phyloP scores from a whole-genome alignment of 2,113 vertebrate genomes.

The Arizona elegans region DNA sequence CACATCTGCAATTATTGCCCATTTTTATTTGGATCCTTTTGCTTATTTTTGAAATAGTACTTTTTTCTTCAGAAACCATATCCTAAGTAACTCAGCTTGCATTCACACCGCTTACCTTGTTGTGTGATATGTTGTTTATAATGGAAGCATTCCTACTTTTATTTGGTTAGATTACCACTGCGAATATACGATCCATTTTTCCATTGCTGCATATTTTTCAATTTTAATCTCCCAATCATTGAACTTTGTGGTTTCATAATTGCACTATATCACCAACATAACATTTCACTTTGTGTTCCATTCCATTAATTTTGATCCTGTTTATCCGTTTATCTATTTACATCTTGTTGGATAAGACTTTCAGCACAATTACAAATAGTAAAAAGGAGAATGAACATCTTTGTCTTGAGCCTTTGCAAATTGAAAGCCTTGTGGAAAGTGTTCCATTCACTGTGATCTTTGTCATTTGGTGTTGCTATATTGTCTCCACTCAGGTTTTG shows the following conservation, averaged over 20 bases:
- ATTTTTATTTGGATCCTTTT: not conserved
- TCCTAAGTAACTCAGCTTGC: not conserved
- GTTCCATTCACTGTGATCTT: not conserved
- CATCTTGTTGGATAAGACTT: not conserved
- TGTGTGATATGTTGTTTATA: not conserved
- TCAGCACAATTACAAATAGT: not conserved
- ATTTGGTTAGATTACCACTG: not conserved
- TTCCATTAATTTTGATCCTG: not conserved
- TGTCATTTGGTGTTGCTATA: not conserved
- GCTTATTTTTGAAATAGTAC: not conserved
- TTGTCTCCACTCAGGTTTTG: not conserved
- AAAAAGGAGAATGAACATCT: not conserved
- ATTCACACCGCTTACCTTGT: not conserved
- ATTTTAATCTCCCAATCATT: not conserved
- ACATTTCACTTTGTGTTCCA: not conserved
- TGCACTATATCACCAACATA: not conserved
- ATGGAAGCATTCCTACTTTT: not conserved
- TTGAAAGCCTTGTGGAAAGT: not conserved
- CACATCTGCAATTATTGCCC: not conserved
- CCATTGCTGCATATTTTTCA: not conserved
- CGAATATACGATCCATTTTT: not conserved
- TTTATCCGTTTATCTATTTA: not conserved
- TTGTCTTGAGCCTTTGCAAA: not conserved
- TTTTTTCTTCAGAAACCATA: not conserved
- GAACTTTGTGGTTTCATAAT: not conserved